These are phyloP conservation scores for Halesus radiatus DNA, from an alignment of 1,140 invertebrate species.

Conservation along the genomic window DNA sequence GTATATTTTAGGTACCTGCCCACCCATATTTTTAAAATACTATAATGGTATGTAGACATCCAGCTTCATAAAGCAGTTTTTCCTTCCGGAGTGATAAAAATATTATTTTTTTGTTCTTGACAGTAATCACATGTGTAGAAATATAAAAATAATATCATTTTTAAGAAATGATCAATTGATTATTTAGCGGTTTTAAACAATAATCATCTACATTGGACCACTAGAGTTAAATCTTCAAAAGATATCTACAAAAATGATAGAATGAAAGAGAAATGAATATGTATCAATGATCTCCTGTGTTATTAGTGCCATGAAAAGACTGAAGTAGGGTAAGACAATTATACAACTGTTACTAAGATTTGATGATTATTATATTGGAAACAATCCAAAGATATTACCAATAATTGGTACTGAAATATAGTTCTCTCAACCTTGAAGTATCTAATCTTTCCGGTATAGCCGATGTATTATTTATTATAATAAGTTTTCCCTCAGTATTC, in stretches of 20 bases:
- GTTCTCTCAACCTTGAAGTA: neutral
- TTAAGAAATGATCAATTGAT: neutral
- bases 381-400: constrained; percentile 25
- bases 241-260: constrained; percentile 42
- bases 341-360: constrained; percentile 51
- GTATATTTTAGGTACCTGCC: neutral
- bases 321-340: constrained; percentile 55
- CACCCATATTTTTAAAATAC: too few species aligned
- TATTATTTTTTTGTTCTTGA: neutral
- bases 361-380: constrained; percentile 34
- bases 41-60: neutral
- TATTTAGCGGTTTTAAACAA: constrained; percentile 4
- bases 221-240: constrained; percentile 43
- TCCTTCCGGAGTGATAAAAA: too few species aligned
- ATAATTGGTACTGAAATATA: constrained; percentile 15
- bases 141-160: constrained; percentile 10
- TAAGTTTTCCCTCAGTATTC: too few species aligned
- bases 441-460: neutral
- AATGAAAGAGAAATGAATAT: constrained; percentile 20
- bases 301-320: constrained; percentile 57
- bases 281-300: constrained; percentile 54
- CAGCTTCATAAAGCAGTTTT: neutral
- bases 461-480: neutral
- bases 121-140: neutral
- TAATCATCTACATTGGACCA: constrained; percentile 54